Conservation (phyloP, 2,888 invertebrate genomes). For the Stomorhina lunata region DNA sequence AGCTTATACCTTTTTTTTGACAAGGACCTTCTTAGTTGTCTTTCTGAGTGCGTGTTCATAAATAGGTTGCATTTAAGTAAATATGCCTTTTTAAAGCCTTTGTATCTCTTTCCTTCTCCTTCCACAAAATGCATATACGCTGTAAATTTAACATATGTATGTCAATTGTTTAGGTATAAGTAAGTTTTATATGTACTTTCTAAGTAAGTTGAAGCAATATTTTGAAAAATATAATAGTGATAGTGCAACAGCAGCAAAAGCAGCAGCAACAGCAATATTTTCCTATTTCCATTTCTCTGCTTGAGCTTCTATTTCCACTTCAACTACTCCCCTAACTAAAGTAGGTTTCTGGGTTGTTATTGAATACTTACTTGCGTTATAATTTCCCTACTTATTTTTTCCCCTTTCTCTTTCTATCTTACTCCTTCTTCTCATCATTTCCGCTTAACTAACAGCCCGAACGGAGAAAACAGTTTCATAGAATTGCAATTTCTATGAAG, state of each 20-base stretch:
- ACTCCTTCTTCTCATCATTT: neutral
- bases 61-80: neutral
- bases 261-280: neutral
- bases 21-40: neutral
- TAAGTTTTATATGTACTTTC: slow-evolving; percentile 6
- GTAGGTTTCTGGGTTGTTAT: slow-evolving; percentile 63
- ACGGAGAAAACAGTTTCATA: neutral
- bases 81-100: slow-evolving; percentile 28
- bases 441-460: neutral
- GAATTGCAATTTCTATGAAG: slow-evolving; percentile 27
- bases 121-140: slow-evolving; percentile 3
- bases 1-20: neutral
- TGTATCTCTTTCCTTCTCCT: slow-evolving; percentile 4
- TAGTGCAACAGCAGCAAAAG: neutral
- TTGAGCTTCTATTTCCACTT: slow-evolving; percentile 42
- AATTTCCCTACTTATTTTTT: slow-evolving; percentile 28
- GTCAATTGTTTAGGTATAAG: slow-evolving; percentile 45
- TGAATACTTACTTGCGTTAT: slow-evolving; percentile 39
- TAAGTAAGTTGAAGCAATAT: slow-evolving; percentile 16
- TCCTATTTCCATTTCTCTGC: slow-evolving; percentile 1
- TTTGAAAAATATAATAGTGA: neutral
- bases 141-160: neutral
- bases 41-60: neutral
- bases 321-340: slow-evolving; percentile 39
- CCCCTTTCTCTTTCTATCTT: neutral